These are phyloP conservation scores for Pristionchus exspectatus DNA, from an alignment of 2,888 invertebrate genomes.

Conservation along the genomic window DNA sequence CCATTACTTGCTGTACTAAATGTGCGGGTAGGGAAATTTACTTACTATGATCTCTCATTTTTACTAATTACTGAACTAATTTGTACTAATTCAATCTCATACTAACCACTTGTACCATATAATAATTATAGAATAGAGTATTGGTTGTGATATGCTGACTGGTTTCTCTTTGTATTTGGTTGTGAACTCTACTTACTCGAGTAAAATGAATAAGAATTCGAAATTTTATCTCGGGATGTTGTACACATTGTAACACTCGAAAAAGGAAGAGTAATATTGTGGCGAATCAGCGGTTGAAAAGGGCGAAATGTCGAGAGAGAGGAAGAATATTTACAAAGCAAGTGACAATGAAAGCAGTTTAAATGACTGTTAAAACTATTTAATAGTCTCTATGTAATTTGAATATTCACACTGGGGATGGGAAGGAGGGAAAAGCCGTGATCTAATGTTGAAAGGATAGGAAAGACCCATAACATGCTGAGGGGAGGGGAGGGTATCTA, in stretches of 20 bases:
- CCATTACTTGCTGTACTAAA: conserved; percentile 53
- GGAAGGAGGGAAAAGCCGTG: conserved; percentile 33
- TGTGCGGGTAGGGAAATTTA: conserved; percentile 54
- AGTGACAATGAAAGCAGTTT: conserved; percentile 35
- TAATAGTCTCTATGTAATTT: conserved; percentile 12
- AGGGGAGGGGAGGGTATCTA: conserved; percentile 17
- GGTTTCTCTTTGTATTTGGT: conserved; percentile 27
- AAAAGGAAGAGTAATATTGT: not conserved
- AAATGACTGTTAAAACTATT: conserved; percentile 32
- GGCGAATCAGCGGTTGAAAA: conserved; percentile 38
- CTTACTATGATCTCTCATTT: conserved; percentile 37
- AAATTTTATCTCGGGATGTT: conserved; percentile 42
- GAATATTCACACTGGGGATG: conserved; percentile 39
- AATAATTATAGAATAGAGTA: not conserved
- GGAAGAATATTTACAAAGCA: conserved; percentile 21
- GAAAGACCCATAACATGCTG: conserved; percentile 31
- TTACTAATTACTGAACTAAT: conserved; percentile 36
- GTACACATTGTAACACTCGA: conserved; percentile 34
- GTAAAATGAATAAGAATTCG: not conserved
- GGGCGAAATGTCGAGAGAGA: conserved; percentile 42
- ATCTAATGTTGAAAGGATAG: conserved; percentile 39
- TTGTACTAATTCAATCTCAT: conserved; percentile 35
- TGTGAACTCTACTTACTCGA: conserved; percentile 33
- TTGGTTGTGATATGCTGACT: conserved; percentile 28
- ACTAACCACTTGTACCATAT: conserved; percentile 29